phyloP scores from a whole-genome alignment of 2,888 invertebrate species.

The Campoplex nolae region DNA sequence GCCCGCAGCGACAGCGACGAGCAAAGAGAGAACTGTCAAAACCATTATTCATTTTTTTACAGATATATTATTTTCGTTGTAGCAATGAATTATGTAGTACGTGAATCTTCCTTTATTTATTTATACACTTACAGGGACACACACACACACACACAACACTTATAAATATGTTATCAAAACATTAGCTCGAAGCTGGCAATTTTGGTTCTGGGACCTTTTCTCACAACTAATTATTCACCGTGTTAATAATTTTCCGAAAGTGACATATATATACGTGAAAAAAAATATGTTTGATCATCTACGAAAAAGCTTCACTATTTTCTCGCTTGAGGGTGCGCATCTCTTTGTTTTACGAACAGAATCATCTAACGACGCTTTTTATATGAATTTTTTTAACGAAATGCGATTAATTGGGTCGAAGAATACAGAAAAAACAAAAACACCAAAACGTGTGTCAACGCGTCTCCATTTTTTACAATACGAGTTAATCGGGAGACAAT shows the following conservation, averaged over 20 bases:
- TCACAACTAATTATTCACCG: constrained; percentile 18
- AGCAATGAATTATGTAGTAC: constrained; percentile 46
- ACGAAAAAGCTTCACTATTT: constrained; percentile 18
- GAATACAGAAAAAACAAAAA: constrained; percentile 4
- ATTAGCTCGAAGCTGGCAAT: constrained; percentile 38
- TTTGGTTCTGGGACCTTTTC: constrained; percentile 17
- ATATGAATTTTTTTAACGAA: constrained; percentile 26
- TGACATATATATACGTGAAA: neutral
- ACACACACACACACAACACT: constrained; percentile 27
- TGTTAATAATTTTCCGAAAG: constrained; percentile 20
- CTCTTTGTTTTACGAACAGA: neutral
- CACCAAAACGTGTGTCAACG: neutral
- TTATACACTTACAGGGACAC: constrained; percentile 42
- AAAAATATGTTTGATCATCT: neutral
- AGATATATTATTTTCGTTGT: constrained; percentile 46
- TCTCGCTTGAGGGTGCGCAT: neutral
- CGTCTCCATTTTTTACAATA: constrained; percentile 14
- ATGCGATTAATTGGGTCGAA: neutral
- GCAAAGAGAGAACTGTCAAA: constrained; percentile 12
- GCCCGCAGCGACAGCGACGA: neutral
- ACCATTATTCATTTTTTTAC: constrained; percentile 30
- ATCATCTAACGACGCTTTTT: neutral
- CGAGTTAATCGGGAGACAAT: neutral
- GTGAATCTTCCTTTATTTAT: constrained; percentile 66
- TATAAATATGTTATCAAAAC: constrained; percentile 14